Evolutionary conservation across 1,140 invertebrate genomes (phyloP), one percentile per base, ranked within the genome.

Genomic region (Littorina saxatilis): DNA sequence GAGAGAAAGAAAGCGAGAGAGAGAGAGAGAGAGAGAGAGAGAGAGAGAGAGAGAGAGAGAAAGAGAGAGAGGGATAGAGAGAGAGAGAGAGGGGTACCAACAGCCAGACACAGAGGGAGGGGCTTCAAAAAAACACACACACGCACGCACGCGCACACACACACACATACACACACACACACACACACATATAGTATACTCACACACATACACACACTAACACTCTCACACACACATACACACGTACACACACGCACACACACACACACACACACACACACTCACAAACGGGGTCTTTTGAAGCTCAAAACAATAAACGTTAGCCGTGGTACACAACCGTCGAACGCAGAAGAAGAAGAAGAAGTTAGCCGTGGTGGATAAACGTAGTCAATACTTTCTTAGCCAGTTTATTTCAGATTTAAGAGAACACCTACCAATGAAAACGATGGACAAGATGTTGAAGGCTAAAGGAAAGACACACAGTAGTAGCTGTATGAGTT

Each of bases 161-260:
- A 58, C 55, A 58, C n/a, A 58, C 55, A 58, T n/a, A 58, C 55
- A 58, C n/a, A 58, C 55, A 58, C n/a, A 58, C 55, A 58, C n/a
- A 58, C n/a, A 58, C n/a, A 58, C n/a, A 58, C n/a, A 58, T 23
- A 58, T 23, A 58, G 4, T 23, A 58, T 23, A 58, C 63, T 35
- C 63, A 58, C 55, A 58, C 55, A 58, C 55, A 58, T 23, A 58
- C 55, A 58, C n/a, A 58, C 55, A 58, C 55, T 5, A 9, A 27
- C 55, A 58, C 55, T 13, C 55, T 13, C 55, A 58, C 55, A 58
- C 55, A 58, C 55, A 58, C 55, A 58, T 23, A 58, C 55, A 66
- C 61, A 66, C 29, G 17, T 32, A 66, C n/a, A 66, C 61, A 66
- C n/a, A 32, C 61, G 35, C n/a, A 66, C 29, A 66, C 5, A 66